Evolutionary conservation across 2,888 invertebrate species (phyloP), one percentile per base, ranked within the genome.

Genomic region (Biston betularia): DNA sequence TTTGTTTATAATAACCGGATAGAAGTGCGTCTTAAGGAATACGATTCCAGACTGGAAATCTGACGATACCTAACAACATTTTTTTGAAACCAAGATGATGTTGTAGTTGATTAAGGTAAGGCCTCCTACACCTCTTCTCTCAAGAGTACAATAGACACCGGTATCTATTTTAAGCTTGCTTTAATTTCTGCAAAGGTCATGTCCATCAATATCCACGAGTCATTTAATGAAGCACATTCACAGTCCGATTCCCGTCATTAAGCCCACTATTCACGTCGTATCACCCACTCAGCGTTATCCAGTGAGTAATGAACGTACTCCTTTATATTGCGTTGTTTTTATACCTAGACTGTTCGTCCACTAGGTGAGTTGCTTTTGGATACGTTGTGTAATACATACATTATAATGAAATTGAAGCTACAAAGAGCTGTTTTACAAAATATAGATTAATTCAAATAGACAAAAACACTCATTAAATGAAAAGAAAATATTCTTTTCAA

Each of bases 231-330:
- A 65, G 55, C 60, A 40, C 54, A 66, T 59, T 49, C 52, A 44
- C 58, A 55, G 49, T 24, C 62, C 35, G 62, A 53, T 52, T 53
- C 63, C 58, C 49, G 44, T 63, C 63, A 63, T 67, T 67, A 67
- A 59, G 63, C 62, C 40, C 45, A 59, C 63, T 67, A 67, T 63
- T 68, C 63, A 59, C 59, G 50, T 59, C 59, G 55, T 63, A 68
- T 63, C 67, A 44, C 67, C 65, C 67, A 63, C 67, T 68, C 67
- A 60, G 54, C 59, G 54, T 45, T 58, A 40, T 59, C 57, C 56
- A 57, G 61, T 61, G 65, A 65, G 61, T 65, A 65, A 65, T 65
- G 65, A 46, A 48, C 61, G 35, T 15, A 54, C 42, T 42, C 42
- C 54, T 54, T 54, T 54, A 54, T 54, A 54, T 33, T 42, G 24